phyloP scores from a whole-genome alignment of 92 coral and sea anemone genomes.

The Palythoa grandis region DNA sequence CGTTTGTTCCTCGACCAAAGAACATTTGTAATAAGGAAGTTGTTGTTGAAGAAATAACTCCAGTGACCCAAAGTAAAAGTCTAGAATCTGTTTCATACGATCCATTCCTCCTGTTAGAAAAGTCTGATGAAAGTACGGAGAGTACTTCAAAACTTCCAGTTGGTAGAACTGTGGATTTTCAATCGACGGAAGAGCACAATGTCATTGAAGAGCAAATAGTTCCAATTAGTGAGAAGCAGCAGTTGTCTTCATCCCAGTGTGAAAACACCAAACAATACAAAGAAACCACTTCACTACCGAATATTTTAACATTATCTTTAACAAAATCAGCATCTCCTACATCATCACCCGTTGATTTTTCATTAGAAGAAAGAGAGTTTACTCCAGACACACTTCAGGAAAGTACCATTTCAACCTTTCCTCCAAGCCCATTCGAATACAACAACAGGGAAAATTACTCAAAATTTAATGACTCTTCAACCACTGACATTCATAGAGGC shows the following conservation, averaged over 20 bases:
- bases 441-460: neutral
- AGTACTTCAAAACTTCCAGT: neutral
- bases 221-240: neutral
- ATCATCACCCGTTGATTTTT: neutral
- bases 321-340: slow-evolving; percentile 12
- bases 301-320: neutral
- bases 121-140: neutral
- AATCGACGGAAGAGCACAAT: neutral
- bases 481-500: slow-evolving; percentile 6
- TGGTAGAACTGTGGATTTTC: neutral
- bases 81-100: slow-evolving; percentile 19
- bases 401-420: neutral
- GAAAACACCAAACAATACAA: neutral
- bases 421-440: neutral
- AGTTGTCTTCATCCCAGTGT: neutral
- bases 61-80: neutral
- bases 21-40: neutral
- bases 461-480: neutral
- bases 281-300: neutral
- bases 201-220: slow-evolving; percentile 7
- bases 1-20: neutral
- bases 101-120: slow-evolving; percentile 12
- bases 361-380: neutral
- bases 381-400: slow-evolving; percentile 27
- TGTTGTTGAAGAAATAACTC: slow-evolving; percentile 26